Evolutionary conservation across 1,140 invertebrate genomes (phyloP).

Genomic region (Battus philenor): DNA sequence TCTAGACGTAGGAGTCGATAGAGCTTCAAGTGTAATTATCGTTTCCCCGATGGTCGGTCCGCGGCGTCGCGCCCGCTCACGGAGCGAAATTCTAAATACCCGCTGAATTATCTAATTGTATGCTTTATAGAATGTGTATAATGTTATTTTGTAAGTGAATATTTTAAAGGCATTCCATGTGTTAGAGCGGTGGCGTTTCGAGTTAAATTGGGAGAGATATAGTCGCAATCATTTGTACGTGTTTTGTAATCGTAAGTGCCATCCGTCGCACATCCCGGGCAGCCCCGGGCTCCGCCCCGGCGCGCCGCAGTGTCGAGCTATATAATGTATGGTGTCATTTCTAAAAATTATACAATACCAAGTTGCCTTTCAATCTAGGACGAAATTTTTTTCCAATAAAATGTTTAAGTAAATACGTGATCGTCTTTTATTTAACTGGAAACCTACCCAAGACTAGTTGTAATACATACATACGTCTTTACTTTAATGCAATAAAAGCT

Average conservation of each 20-base stretch:
- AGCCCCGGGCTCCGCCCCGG: slow-evolving; percentile 4
- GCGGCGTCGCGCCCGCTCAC: slow-evolving; percentile 21
- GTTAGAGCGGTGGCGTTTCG: slow-evolving; percentile 65
- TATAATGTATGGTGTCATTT: slow-evolving; percentile 53
- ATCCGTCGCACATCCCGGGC: slow-evolving; percentile 44
- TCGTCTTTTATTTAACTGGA: slow-evolving; percentile 63
- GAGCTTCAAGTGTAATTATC: slow-evolving; percentile 51
- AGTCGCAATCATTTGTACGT: slow-evolving; percentile 41
- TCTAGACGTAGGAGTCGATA: slow-evolving; percentile 56
- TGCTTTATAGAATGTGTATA: slow-evolving; percentile 63
- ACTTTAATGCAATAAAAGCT: too few relatives aligned
- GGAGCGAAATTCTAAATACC: slow-evolving; percentile 56
- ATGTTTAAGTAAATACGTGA: slow-evolving; percentile 62
- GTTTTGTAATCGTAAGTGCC: slow-evolving; percentile 51
- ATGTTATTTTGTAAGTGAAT: slow-evolving; percentile 64
- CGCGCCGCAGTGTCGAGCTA: slow-evolving; percentile 33
- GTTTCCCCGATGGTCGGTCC: slow-evolving; percentile 27
- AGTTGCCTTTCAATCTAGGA: slow-evolving; percentile 71
- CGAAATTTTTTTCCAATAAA: slow-evolving; percentile 70
- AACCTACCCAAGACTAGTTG: too few relatives aligned
- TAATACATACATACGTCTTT: too few relatives aligned
- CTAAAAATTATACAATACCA: slow-evolving; percentile 68
- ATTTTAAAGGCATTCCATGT: slow-evolving; percentile 70
- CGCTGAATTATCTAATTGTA: slow-evolving; percentile 43
- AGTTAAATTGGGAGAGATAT: slow-evolving; percentile 41